Evolutionary conservation across 2,797 vertebrate species (phyloP).

Genomic region (Trachops cirrhosus): DNA sequence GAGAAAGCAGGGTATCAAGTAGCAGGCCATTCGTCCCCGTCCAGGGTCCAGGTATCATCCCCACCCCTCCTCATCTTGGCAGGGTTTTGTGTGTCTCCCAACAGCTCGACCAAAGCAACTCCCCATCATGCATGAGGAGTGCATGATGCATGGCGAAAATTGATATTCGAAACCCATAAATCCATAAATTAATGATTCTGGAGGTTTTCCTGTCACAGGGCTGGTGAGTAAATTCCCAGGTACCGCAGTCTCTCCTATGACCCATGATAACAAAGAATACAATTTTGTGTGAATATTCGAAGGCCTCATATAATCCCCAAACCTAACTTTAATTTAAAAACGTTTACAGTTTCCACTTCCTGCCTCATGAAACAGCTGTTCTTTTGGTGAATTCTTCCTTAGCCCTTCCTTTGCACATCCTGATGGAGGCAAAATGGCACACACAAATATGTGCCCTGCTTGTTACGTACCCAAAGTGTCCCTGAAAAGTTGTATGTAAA

Average conservation of each 20-base stretch:
- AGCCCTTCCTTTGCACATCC: neutral
- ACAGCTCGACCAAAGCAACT: neutral
- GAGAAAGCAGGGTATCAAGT: neutral
- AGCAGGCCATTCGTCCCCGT: neutral
- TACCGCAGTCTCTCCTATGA: neutral
- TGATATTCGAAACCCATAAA: constrained; percentile 22
- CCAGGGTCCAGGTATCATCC: fast-evolving
- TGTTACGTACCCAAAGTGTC: neutral
- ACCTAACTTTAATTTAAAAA: constrained; percentile 63
- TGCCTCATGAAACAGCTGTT: constrained; percentile 47
- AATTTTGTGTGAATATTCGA: constrained; percentile 46
- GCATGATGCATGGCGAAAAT: constrained; percentile 2
- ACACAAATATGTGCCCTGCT: neutral
- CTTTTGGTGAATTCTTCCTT: neutral
- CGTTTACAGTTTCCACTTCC: constrained; percentile 32
- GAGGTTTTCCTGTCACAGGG: neutral
- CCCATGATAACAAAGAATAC: neutral
- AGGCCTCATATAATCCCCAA: constrained; percentile 59
- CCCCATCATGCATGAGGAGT: neutral
- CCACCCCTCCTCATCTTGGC: neutral
- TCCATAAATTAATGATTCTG: neutral
- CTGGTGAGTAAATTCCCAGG: neutral
- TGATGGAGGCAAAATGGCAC: neutral
- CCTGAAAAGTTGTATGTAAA: neutral
- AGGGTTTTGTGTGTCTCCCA: neutral